Base-by-base conservation (phyloP, 2,797 vertebrate species). In the Paratrypauchen microcephalus region DNA sequence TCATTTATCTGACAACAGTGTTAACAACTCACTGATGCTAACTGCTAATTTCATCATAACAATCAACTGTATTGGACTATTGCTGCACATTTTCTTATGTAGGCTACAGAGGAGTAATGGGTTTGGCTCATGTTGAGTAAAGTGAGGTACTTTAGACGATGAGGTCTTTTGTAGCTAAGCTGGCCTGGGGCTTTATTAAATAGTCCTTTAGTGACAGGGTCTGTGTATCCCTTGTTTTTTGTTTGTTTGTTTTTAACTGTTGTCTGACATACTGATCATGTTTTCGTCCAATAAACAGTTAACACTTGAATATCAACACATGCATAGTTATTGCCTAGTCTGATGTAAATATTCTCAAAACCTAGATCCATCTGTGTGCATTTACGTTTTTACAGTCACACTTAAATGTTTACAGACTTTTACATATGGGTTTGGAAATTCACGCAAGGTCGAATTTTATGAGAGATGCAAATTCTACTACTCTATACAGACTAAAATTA, bases 381-480 rank as follows among this genome's bases (percentile, higher is more conserved):
- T 45, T 32, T 15, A 61, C 66, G 24, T 11, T 13, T 61, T 73
- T 71, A 56, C 71, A 24, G 52, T 58, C 36, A 50, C 15, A 5
- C 32, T 60, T 56, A 47, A 78, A 74, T 74, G 72, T 83, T 84
- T 79, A 82, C 76, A 69, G 73, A 30, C 23, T 39, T 64, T 64
- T 18, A 41, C 60, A 59, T 62, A 47, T 54, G 63, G 21, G 1
- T 72, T 50, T 48, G 50, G 18, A 52, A 57, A 45, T n/a, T 71
- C 61, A 24, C 66, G 48, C 47, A 59, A 65, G 71, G 67, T 73
- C 71, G 80, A n/a, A 70, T 30, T 26, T 77, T 32, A 70, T 48
- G 11, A 21, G 28, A 26, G 23, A 47, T 26, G 61, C 19, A 64
- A 18, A 45, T 24, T 5, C 13, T 15, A 1, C 41, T 3, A 26